Conservation (phyloP, 2,113 vertebrate genomes). For the Megaptera novaeangliae region DNA sequence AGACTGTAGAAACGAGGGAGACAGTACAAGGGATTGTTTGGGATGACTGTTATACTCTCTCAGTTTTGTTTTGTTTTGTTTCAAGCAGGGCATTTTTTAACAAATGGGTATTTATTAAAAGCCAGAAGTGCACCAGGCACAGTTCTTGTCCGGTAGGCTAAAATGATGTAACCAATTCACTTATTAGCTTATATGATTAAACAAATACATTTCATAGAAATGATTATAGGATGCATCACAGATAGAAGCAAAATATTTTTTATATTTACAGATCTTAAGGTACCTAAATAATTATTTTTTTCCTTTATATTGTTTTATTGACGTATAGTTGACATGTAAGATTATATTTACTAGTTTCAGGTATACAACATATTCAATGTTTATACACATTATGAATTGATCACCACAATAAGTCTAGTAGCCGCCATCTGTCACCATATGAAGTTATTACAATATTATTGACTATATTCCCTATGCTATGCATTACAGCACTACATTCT, state of each 20-base stretch:
- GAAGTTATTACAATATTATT: neutral
- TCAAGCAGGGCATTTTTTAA: slow-evolving; percentile 13
- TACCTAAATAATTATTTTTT: slow-evolving; percentile 54
- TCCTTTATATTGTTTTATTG: neutral
- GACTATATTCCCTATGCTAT: neutral
- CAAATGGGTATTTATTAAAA: slow-evolving; percentile 60
- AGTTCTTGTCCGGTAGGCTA: slow-evolving; percentile 6
- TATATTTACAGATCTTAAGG: slow-evolving; percentile 60
- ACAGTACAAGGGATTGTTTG: neutral
- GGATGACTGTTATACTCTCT: neutral
- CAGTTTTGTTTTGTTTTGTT: neutral
- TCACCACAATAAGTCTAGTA: neutral
- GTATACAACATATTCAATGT: neutral
- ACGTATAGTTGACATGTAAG: neutral
- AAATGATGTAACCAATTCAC: slow-evolving; percentile 18
- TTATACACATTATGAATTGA: neutral
- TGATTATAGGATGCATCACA: slow-evolving; percentile 78
- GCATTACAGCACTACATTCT: neutral
- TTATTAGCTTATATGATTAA: slow-evolving; percentile 77
- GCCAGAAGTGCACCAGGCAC: neutral
- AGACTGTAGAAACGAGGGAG: neutral
- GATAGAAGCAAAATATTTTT: slow-evolving; percentile 72
- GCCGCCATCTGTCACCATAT: neutral
- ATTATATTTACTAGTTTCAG: neutral
- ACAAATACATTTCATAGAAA: slow-evolving; percentile 86